Percentiles rank a stretch among this genome's conserved stretches.
Conservation (phyloP, 1,140 invertebrate species). For the Caenorhabditis brenneri region DNA sequence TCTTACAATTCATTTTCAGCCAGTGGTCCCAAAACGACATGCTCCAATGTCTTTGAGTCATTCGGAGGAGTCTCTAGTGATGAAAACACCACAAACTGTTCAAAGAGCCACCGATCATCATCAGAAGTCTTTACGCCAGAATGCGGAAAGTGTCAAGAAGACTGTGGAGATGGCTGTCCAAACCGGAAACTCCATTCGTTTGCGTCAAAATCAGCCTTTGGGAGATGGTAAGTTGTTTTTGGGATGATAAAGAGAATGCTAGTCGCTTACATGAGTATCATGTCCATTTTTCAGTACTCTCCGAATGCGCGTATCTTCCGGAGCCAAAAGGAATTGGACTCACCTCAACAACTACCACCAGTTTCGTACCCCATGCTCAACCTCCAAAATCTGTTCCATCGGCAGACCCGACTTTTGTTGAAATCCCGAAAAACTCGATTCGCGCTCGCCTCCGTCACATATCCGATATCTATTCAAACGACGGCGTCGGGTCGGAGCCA, state of each 20-base stretch:
- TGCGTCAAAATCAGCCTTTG: not conserved
- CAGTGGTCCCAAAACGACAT: not conserved
- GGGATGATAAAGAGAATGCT: too few species aligned
- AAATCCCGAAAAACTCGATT: not conserved
- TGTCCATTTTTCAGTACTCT: not conserved
- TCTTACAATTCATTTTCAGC: not conserved
- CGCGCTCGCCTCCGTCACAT: not conserved
- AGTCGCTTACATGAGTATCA: not conserved
- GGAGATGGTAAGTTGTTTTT: not conserved
- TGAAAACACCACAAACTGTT: not conserved
- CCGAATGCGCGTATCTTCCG: not conserved
- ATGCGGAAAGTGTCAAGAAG: not conserved
- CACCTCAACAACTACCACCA: not conserved
- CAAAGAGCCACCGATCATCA: not conserved
- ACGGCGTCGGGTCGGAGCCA: not conserved
- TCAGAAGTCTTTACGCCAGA: not conserved
- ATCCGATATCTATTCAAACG: not conserved
- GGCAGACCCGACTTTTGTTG: too few species aligned
- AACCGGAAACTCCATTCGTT: slow-evolving; percentile 1
- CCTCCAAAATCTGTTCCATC: not conserved
- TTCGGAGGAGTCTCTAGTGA: not conserved
- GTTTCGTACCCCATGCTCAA: not conserved
- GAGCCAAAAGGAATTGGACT: not conserved
- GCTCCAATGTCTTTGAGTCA: not conserved
- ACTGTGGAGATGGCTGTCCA: not conserved